phyloP scores from a whole-genome alignment of 2,797 vertebrate genomes.

The Danio kyathit region DNA sequence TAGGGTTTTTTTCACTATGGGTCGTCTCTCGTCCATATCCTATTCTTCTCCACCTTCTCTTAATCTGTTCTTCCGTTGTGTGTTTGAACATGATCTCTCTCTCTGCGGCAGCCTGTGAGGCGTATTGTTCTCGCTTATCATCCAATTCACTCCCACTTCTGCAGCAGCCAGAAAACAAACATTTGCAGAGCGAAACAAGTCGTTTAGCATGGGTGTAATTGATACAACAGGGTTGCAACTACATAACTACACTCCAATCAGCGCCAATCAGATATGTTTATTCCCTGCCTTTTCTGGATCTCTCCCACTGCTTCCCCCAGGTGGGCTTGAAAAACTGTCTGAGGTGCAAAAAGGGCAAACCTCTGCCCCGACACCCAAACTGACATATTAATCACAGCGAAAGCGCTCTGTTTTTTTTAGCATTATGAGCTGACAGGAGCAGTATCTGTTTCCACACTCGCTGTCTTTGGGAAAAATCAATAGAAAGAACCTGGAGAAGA shows the following conservation, averaged over 20 bases:
- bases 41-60: neutral
- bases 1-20: neutral
- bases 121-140: constrained; percentile 54
- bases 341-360: constrained; percentile 72
- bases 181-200: constrained; percentile 60
- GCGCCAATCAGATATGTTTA: constrained; percentile 44
- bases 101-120: constrained; percentile 53
- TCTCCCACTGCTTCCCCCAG: constrained; percentile 35
- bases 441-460: constrained; percentile 58
- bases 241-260: constrained; percentile 59
- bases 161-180: constrained; percentile 55
- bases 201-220: constrained; percentile 64
- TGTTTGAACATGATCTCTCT: constrained; percentile 63
- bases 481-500: constrained; percentile 83
- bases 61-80: constrained; percentile 19
- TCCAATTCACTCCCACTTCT: constrained; percentile 59
- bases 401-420: constrained; percentile 66
- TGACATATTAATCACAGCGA: constrained; percentile 83
- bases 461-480: constrained; percentile 79
- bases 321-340: constrained; percentile 70
- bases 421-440: constrained; percentile 74
- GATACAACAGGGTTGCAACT: constrained; percentile 61
- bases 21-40: constrained; percentile 22
- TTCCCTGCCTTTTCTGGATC: neutral
- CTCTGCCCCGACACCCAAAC: constrained; percentile 78